Evolutionary conservation across 2,888 invertebrate genomes (phyloP), one percentile per base, ranked within the genome.

Genomic region (Drosophila peninsularis): DNA sequence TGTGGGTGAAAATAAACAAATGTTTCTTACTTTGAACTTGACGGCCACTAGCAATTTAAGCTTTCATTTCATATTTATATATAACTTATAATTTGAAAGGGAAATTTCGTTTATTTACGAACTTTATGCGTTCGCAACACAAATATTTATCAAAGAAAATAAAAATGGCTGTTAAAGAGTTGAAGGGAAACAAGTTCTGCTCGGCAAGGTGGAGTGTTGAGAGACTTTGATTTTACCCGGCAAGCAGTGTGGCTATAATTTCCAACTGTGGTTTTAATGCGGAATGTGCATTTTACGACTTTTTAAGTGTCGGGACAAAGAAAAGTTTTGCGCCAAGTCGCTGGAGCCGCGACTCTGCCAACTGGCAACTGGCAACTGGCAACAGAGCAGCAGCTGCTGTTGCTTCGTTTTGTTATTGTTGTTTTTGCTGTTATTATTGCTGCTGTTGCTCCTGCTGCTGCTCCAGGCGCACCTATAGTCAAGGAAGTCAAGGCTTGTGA

Each of bases 251-350:
- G 75, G 72, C 67, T 78, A 78, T 86, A 81, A 83, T 83, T 82
- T 71, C 71, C 71, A 75, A 78, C 81, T 84, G 79, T 72, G 82
- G 74, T 72, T 78, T 82, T 82, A 75, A 64, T 82, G 80, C 71
- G 82, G 74, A 80, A 82, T 88, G 80, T 88, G 84, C 86, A 88
- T 84, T 84, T 84, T 84, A 84, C 75, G 88, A 80, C 88, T 80
- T 84, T 85, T 85, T 85, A 80, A 85, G 88, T 88, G 88, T 77
- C 75, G 68, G 75, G 71, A 62, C 75, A 81, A 87, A 84, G 72
- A 87, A 87, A 84, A 87, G 62, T 81, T 87, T 80, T 66, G 62
- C 61, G 42, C 50, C 69, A 60, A 72, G 65, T 71, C 42, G 56
- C 55, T 55, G 36, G 39, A 52, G 41, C 11, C 49, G 11, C 32